These are phyloP conservation scores for Podarcis raffonei DNA, from an alignment of 2,113 vertebrate genomes.

Conservation along the genomic window DNA sequence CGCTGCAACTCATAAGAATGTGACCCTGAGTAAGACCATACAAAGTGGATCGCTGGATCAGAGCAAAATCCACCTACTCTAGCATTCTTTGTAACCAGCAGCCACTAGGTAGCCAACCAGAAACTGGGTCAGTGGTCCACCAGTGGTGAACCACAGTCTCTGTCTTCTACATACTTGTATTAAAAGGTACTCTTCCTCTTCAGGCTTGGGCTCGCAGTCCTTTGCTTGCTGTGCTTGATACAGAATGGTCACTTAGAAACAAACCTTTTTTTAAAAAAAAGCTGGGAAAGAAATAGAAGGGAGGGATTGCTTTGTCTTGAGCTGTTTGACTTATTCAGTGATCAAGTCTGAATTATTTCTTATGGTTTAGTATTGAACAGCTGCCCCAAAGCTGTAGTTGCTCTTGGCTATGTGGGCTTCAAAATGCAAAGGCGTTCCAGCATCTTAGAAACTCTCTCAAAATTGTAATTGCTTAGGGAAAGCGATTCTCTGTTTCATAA, in stretches of 20 bases:
- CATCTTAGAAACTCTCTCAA: conserved; percentile 68
- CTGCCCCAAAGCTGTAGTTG: conserved; percentile 28
- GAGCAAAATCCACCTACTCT: neutral
- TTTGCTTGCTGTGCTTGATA: neutral
- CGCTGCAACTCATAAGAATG: neutral
- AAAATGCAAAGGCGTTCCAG: conserved; percentile 59
- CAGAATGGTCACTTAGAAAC: neutral
- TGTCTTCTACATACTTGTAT: neutral
- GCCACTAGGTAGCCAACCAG: neutral
- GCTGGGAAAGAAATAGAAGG: neutral
- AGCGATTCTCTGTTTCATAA: conserved; percentile 78
- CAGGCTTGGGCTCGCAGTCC: too few species aligned
- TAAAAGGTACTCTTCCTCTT: neutral
- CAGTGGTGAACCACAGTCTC: too few species aligned
- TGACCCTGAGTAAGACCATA: neutral
- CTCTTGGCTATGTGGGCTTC: conserved; percentile 48
- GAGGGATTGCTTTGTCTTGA: neutral
- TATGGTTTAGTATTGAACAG: conserved; percentile 61
- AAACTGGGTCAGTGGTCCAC: neutral
- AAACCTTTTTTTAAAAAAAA: neutral
- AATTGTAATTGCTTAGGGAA: conserved; percentile 79
- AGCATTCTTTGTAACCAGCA: neutral
- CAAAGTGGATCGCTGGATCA: neutral
- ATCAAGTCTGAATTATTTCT: conserved; percentile 62
- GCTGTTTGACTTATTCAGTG: conserved; percentile 17